These are phyloP conservation scores for Caranx melampygus DNA, from an alignment of 2,113 vertebrate genomes.

Conservation along the genomic window DNA sequence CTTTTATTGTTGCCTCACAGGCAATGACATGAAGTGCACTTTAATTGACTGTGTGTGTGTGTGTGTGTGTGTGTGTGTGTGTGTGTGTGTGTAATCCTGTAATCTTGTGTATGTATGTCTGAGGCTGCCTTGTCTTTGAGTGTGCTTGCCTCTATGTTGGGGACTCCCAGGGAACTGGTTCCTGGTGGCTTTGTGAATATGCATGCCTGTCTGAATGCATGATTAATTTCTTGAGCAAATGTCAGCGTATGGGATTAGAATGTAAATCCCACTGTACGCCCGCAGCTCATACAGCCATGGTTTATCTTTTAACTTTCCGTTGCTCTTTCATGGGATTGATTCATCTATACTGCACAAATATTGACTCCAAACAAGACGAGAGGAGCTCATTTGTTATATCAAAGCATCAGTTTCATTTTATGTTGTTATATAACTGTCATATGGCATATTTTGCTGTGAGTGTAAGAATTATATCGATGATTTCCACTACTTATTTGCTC, in stretches of 20 bases:
- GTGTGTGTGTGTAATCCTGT: background rate
- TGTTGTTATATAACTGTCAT: background rate
- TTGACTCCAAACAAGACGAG: background rate
- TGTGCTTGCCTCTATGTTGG: conserved; percentile 42
- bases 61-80: background rate
- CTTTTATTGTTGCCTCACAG: conserved; percentile 23
- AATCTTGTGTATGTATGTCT: background rate
- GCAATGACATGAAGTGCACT: conserved; percentile 23
- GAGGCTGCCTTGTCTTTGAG: conserved; percentile 20
- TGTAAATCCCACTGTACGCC: conserved; percentile 59
- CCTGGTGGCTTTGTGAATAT: conserved; percentile 67
- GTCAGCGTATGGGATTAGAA: conserved; percentile 64
- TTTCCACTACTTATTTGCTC: background rate
- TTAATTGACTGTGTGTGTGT: conserved; percentile 12
- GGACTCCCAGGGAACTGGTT: conserved; percentile 47
- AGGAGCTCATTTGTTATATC: background rate
- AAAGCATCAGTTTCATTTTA: background rate
- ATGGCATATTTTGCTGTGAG: background rate
- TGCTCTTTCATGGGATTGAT: conserved; percentile 2
- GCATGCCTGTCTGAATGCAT: conserved; percentile 63
- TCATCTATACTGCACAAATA: background rate
- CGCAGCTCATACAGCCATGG: background rate
- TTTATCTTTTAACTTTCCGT: conserved; percentile 11
- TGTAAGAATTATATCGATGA: background rate
- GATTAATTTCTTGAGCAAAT: conserved; percentile 68